Evolutionary conservation across 2,113 vertebrate species (phyloP).

Genomic region (Cisticola juncidis): DNA sequence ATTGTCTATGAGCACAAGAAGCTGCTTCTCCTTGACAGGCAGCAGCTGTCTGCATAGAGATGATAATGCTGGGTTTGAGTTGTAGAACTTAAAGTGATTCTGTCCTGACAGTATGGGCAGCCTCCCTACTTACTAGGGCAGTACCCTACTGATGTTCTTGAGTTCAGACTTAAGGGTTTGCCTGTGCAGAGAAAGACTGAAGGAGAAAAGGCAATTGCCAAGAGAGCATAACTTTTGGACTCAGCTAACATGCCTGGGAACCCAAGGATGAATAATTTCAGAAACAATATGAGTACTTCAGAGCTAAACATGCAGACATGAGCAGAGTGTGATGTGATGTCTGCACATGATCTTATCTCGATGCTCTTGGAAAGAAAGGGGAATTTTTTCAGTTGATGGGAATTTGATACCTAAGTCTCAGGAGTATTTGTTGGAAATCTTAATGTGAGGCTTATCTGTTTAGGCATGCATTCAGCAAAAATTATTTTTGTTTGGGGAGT

Average conservation of each 20-base stretch:
- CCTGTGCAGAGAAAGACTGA: background rate
- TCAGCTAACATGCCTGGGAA: background rate
- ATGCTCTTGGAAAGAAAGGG: background rate
- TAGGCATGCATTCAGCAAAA: slow-evolving; percentile 6
- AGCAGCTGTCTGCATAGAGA: background rate
- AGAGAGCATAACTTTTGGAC: accelerated
- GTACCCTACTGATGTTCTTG: background rate
- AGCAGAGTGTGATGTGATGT: slow-evolving; percentile 15
- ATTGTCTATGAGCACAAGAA: background rate
- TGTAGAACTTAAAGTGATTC: background rate
- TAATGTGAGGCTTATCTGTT: slow-evolving; percentile 2
- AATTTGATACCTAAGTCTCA: slow-evolving; percentile 7
- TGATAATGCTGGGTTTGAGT: background rate
- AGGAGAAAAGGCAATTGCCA: background rate
- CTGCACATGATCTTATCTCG: slow-evolving; percentile 33
- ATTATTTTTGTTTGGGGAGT: background rate
- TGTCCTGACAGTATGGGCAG: background rate
- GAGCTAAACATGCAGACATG: background rate
- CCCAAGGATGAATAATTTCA: background rate
- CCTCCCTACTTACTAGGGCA: background rate
- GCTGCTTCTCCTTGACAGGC: background rate
- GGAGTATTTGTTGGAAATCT: background rate
- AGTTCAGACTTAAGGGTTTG: background rate
- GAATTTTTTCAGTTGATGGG: background rate
- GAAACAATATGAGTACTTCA: background rate